These are phyloP conservation scores for Asarcornis scutulata DNA, from an alignment of 2,113 vertebrate genomes.

Conservation along the genomic window DNA sequence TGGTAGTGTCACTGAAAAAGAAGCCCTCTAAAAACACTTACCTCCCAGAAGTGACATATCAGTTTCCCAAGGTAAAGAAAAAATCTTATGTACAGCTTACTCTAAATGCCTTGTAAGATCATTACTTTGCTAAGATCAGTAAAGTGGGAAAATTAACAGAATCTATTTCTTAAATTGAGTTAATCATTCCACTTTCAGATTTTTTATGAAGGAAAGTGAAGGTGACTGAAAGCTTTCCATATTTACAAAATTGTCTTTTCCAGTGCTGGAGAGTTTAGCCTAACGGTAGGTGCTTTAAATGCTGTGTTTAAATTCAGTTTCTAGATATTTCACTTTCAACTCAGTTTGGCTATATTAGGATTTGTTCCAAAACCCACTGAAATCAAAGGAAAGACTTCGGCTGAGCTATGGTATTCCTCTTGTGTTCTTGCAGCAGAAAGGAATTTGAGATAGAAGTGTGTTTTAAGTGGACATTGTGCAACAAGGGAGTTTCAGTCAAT, in stretches of 20 bases:
- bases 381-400: conserved; percentile 33
- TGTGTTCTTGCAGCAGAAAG: background rate
- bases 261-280: background rate
- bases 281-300: background rate
- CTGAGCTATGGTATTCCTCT: conserved; percentile 29
- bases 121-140: background rate
- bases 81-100: background rate
- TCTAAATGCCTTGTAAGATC: background rate
- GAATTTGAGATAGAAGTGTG: background rate
- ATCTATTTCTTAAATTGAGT: background rate
- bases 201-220: background rate
- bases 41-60: conserved; percentile 94
- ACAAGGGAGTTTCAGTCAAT: background rate
- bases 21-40: conserved; percentile 95
- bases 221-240: background rate
- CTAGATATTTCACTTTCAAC: conserved; percentile 30
- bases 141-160: background rate
- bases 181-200: background rate
- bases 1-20: conserved; percentile 96
- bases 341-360: conserved; percentile 13
- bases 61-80: conserved; percentile 95
- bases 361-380: conserved; percentile 27
- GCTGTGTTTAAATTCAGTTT: conserved; percentile 19
- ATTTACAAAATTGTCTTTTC: background rate
- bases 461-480: background rate